Percentiles rank a stretch among this genome's conserved stretches.
phyloP scores from a whole-genome alignment of 1,140 invertebrate genomes.

The Drosophila bifasciata region DNA sequence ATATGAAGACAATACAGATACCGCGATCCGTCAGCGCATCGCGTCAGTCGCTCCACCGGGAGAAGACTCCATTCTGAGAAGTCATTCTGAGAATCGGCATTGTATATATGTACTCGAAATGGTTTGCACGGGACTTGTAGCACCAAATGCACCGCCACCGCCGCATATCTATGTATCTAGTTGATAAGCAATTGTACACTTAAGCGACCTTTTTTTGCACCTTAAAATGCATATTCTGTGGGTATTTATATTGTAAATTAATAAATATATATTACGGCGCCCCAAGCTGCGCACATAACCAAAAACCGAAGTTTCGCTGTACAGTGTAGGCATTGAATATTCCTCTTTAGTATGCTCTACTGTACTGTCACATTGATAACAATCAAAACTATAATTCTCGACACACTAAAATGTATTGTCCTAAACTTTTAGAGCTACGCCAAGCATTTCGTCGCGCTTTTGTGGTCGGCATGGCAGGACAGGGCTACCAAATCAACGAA shows the following conservation, averaged over 20 bases:
- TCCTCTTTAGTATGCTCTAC: neutral
- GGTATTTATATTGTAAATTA: slow-evolving; percentile 59
- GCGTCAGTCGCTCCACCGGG: slow-evolving; percentile 60
- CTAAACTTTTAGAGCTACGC: slow-evolving; percentile 68
- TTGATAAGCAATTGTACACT: slow-evolving; percentile 28
- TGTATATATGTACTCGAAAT: slow-evolving; percentile 40
- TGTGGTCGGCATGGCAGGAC: slow-evolving; percentile 49
- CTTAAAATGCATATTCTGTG: slow-evolving; percentile 34
- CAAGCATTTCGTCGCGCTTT: slow-evolving; percentile 57
- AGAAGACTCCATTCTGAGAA: slow-evolving; percentile 66
- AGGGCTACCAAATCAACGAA: slow-evolving; percentile 63
- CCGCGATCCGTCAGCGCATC: slow-evolving; percentile 69
- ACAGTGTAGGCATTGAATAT: neutral
- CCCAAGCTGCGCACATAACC: slow-evolving; percentile 14
- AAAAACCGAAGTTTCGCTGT: slow-evolving; percentile 5
- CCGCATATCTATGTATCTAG: slow-evolving; percentile 65
- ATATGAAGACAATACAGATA: slow-evolving; percentile 67
- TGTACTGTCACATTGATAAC: slow-evolving; percentile 5
- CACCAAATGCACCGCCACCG: slow-evolving; percentile 72
- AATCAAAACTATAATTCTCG: neutral
- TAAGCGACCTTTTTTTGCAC: slow-evolving; percentile 38
- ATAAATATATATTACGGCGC: slow-evolving; percentile 44
- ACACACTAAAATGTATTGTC: slow-evolving; percentile 46
- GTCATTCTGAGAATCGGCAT: slow-evolving; percentile 10
- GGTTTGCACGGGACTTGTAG: slow-evolving; percentile 37